Evolutionary conservation across 2,113 vertebrate species (phyloP), one percentile per base, ranked within the genome.

Genomic region (Pleuronectes platessa): DNA sequence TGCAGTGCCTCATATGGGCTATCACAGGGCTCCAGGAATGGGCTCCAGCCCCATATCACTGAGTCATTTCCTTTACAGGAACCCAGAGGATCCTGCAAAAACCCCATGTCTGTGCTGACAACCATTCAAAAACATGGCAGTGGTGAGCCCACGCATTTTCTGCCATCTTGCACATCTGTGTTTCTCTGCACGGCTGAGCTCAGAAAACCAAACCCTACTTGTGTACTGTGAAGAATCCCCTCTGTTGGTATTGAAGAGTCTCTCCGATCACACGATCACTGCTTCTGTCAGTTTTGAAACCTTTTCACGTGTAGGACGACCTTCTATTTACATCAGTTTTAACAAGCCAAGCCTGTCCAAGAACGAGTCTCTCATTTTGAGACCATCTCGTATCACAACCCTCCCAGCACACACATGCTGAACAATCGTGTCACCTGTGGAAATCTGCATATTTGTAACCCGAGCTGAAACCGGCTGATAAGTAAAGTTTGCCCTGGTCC

Each of bases 51-150:
- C 75, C 79, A 75, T 89, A 88, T 86, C 84, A 88, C 89, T 88
- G 89, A 93, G 78, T 94, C 93, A 95, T 89, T 93, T 95, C 92
- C 93, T 86, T 63, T 69, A 84, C 91, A 93, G 93, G 92, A 94
- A 94, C 90, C 78, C 69, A 82, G 79, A 81, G 76, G 75, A 89
- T 90, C 90, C 85, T 87, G 83, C 86, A 88, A 82, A 89, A 93
- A 90, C 90, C 88, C 71, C 61, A 75, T 65, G 85, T 74, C 74
- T 79, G 61, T 82, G 84, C 86, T 92, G 82, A 86, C 90, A 83
- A 63, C 62, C 62, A 77, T 76, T 83, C 79, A 79, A 72, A 83
- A 86, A 90, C 78, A 84, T 67, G 21, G 42, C 74, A 35, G 61
- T 27, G 77, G 81, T 83, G 77, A 71, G 68, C 64, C 71, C 66